Evolutionary conservation across 1,140 invertebrate species (phyloP).

Genomic region (Diorhabda sublineata): DNA sequence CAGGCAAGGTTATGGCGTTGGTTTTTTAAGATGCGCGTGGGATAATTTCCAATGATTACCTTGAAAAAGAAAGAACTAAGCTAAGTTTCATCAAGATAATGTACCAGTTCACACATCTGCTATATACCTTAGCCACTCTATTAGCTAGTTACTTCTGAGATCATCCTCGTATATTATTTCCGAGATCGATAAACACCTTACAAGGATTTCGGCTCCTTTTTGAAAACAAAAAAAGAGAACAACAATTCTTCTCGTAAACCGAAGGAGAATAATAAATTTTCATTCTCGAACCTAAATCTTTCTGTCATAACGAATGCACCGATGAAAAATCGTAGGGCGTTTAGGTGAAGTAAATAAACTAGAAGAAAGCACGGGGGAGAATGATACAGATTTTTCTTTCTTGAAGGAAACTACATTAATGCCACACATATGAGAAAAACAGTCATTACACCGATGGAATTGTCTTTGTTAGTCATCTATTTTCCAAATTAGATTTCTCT

Average conservation of each 20-base stretch:
- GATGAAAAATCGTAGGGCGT: constrained; percentile 31
- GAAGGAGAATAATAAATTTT: constrained; percentile 19
- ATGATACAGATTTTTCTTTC: constrained; percentile 33
- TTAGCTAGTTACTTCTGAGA: too few relatives aligned
- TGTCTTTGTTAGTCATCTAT: constrained; percentile 15
- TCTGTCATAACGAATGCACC: constrained; percentile 35
- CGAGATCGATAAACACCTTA: too few relatives aligned
- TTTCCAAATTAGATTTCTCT: constrained; percentile 11
- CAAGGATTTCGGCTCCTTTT: too few relatives aligned
- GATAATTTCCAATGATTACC: too few relatives aligned
- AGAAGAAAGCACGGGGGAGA: constrained; percentile 27
- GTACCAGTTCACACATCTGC: too few relatives aligned
- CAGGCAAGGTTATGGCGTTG: too few relatives aligned
- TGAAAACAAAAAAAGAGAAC: too few relatives aligned
- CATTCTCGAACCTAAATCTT: constrained; percentile 26
- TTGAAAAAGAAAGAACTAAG: too few relatives aligned
- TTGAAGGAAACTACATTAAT: constrained; percentile 31
- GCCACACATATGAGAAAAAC: constrained; percentile 28
- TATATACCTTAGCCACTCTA: too few relatives aligned
- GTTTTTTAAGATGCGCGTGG: too few relatives aligned
- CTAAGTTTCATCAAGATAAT: too few relatives aligned
- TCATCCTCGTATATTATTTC: too few relatives aligned
- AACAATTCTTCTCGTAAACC: not conserved
- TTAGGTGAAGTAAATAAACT: constrained; percentile 32
- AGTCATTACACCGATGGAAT: constrained; percentile 17